A percentile compares a stretch with the other conserved stretches of the same genome.
These are phyloP conservation scores for Agriopis leucophaearia DNA, from an alignment of 2,888 invertebrate genomes.

Conservation along the genomic window DNA sequence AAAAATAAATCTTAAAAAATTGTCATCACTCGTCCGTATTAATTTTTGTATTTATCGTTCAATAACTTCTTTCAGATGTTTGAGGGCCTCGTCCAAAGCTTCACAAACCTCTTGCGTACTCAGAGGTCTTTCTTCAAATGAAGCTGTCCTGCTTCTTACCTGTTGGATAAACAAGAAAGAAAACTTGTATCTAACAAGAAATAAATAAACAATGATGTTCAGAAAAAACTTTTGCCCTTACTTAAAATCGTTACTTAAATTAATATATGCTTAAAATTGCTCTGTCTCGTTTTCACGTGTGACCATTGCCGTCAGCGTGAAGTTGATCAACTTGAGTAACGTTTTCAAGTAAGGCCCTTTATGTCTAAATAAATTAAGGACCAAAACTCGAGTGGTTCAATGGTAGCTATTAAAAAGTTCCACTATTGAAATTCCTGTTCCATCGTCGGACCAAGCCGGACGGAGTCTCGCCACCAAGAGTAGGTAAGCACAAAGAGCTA, in stretches of 20 bases:
- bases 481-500: no score
- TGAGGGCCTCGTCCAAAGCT: conserved; percentile 77
- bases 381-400: not conserved
- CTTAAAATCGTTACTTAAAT: no score
- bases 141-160: conserved; percentile 66
- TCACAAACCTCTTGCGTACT: conserved; percentile 75
- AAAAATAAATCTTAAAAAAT: conserved; percentile 12
- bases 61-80: conserved; percentile 79
- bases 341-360: no score
- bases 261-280: no score
- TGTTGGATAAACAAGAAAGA: conserved; percentile 1
- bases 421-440: no score
- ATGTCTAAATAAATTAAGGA: no score
- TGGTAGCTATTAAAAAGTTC: not conserved
- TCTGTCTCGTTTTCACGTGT: no score
- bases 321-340: no score
- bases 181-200: not conserved
- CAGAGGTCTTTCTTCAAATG: conserved; percentile 68
- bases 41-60: conserved; percentile 60
- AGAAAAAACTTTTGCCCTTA: not conserved
- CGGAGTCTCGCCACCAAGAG: no score
- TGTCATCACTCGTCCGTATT: not conserved
- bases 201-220: not conserved
- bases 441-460: no score
- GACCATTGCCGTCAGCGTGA: no score